These are phyloP conservation scores for Taxidea taxus DNA, from an alignment of 2,113 vertebrate species.

Conservation along the genomic window DNA sequence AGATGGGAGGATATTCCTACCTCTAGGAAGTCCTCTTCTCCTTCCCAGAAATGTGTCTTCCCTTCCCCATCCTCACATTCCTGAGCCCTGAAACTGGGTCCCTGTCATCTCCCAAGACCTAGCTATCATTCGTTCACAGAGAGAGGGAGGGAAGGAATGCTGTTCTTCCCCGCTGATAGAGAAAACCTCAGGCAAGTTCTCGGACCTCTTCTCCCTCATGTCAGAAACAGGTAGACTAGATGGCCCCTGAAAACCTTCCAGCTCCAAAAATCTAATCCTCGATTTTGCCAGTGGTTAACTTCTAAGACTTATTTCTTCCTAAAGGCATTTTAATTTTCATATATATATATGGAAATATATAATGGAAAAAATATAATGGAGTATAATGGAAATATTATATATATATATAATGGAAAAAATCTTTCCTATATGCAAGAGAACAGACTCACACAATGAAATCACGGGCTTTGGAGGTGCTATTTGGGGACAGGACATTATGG, in stretches of 20 bases:
- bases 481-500: neutral
- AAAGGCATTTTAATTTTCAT: conserved; percentile 21
- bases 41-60: neutral
- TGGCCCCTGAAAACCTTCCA: neutral
- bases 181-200: neutral
- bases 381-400: neutral
- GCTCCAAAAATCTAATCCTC: neutral
- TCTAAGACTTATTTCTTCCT: conserved; percentile 23
- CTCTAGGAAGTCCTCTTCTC: neutral
- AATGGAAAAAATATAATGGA: conserved; percentile 5
- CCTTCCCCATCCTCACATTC: neutral
- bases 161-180: neutral
- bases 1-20: neutral
- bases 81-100: neutral
- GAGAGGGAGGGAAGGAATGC: neutral
- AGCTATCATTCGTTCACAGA: neutral
- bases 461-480: neutral
- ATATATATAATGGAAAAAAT: neutral
- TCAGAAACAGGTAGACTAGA: neutral
- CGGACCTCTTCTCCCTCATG: neutral
- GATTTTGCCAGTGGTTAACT: conserved; percentile 2
- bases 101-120: neutral
- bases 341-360: no score
- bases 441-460: neutral
- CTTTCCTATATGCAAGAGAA: neutral